A percentile compares a stretch with the other conserved stretches of the same genome.
These are phyloP conservation scores for Exocentrus adspersus DNA, from an alignment of 2,888 invertebrate species.

Conservation along the genomic window DNA sequence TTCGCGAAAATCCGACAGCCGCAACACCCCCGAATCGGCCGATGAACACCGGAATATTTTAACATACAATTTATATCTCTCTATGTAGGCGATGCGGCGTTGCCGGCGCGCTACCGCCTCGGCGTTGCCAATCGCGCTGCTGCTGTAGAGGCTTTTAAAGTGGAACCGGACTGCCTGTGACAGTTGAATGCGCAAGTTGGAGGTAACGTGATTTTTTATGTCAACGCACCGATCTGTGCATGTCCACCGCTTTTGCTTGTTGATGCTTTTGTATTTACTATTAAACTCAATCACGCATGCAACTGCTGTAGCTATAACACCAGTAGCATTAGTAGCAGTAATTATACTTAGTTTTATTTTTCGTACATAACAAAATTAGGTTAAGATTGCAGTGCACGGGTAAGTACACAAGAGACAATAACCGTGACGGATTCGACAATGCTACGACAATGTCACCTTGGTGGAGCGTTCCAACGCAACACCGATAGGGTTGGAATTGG, in stretches of 20 bases:
- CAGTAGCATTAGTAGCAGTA: no score
- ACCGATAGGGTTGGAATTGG: no score
- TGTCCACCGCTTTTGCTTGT: conserved; percentile 9
- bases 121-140: conserved; percentile 47
- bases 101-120: conserved; percentile 46
- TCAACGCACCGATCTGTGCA: conserved; percentile 50
- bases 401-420: not conserved
- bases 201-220: conserved; percentile 59
- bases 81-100: conserved; percentile 59
- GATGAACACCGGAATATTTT: conserved; percentile 56
- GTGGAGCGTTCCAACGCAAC: no score
- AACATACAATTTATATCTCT: conserved; percentile 57
- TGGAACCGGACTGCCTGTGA: conserved; percentile 52
- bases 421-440: conserved; percentile 15
- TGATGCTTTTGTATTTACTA: not conserved
- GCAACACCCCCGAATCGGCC: conserved; percentile 46
- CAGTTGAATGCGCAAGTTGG: conserved; percentile 58
- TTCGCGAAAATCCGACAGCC: conserved; percentile 48
- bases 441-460: conserved; percentile 10
- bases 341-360: no score
- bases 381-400: not conserved
- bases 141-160: conserved; percentile 52
- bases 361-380: no score
- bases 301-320: not conserved
- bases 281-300: no score